A percentile compares a stretch with the other conserved stretches of the same genome.
Conservation (phyloP, 1,140 invertebrate genomes). For the Eufriesea mexicana region DNA sequence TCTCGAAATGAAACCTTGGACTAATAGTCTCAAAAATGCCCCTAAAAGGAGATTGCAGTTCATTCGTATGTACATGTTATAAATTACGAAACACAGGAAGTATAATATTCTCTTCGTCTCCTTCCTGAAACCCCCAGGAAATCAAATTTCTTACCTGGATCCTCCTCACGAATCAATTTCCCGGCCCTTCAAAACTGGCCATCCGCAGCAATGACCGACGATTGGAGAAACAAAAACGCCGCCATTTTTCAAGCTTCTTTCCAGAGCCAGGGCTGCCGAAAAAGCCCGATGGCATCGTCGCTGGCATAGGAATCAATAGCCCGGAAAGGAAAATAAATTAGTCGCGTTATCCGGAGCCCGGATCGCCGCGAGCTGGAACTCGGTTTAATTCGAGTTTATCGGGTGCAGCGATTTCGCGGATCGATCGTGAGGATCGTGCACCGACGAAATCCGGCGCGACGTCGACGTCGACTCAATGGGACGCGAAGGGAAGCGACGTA, state of each 20-base stretch:
- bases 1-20: too few species aligned
- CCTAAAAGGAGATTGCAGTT: too few species aligned
- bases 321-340: slow-evolving; percentile 28
- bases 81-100: too few species aligned
- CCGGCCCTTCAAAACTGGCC: background rate
- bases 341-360: slow-evolving; percentile 5
- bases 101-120: too few species aligned
- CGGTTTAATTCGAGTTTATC: slow-evolving; percentile 23
- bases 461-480: background rate
- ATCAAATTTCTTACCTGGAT: too few species aligned
- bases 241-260: background rate
- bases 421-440: background rate
- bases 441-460: too few species aligned
- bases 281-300: background rate
- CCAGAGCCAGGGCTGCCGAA: background rate
- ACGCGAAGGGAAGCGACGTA: background rate
- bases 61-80: too few species aligned
- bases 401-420: background rate
- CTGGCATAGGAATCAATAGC: slow-evolving; percentile 6
- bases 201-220: background rate
- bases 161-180: too few species aligned
- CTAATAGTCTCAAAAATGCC: too few species aligned
- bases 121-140: too few species aligned
- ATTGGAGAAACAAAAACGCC: background rate
- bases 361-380: background rate